Evolutionary conservation across 2,888 invertebrate genomes (phyloP), one percentile per base, ranked within the genome.

Genomic region (Parelbella ahira): DNA sequence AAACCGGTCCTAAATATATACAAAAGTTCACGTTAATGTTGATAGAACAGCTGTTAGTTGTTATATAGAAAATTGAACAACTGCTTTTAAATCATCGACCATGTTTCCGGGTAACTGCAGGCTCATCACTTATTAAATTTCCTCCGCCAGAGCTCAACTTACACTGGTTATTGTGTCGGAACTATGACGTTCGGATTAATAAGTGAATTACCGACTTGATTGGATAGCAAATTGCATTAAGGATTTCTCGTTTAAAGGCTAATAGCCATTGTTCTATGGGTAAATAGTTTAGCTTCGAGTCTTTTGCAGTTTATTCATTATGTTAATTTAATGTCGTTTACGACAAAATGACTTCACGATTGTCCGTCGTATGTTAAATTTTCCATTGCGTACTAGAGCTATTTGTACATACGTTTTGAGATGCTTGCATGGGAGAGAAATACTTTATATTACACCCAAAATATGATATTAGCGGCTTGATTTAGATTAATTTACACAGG

Each of bases 171-270:
- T 18, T 9, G 7, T 13, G 19, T 18, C 19, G 25, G 24, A 32
- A 39, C 30, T 38, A 41, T 41, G 39, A 41, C 39, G 32, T 32
- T 33, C 32, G 25, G 39, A 41, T 37, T 24, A 38, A 38, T 38
- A 38, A 38, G 30, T 38, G 29, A 32, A 41, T 41, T 41, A 41
- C 39, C 11, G 25, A 33, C 25, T 41, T 41, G 39, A 37, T 32
- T 11, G 21, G 32, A 20, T 20, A 12, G 32, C 12, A 32, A 11
- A 32, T 24, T 24, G 23, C 23, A 24, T 15, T 15, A 15, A 15
- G 15, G 13, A 41, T 41, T 41, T 41, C 39, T 25, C 32, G 39
- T 39, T 39, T 41, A 41, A 41, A 41, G 13, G 25, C 12, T 41
- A 19, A 33, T 32, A 27, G 36, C 19, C 12, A 27, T 36, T 36